These are phyloP conservation scores for Tromatobia lineatoria DNA, from an alignment of 2,888 invertebrate species.

Conservation along the genomic window DNA sequence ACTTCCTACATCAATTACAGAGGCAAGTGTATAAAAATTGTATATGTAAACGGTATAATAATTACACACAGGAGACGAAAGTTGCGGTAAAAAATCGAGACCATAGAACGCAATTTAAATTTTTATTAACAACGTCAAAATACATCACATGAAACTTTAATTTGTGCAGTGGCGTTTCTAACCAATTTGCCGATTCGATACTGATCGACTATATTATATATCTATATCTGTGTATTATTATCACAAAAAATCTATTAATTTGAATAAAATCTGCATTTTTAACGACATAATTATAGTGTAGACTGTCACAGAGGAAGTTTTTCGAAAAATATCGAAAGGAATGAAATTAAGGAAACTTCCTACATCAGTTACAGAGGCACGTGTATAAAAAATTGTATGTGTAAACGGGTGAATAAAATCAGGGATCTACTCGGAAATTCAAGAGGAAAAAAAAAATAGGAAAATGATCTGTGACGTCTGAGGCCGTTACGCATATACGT, in stretches of 20 bases:
- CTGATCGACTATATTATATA: slow-evolving; percentile 1
- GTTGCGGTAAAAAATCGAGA: neutral
- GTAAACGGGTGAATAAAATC: slow-evolving; percentile 17
- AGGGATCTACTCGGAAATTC: neutral
- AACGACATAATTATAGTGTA: slow-evolving; percentile 14
- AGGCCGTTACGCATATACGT: slow-evolving; percentile 56
- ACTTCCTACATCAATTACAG: slow-evolving; percentile 15
- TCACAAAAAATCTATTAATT: slow-evolving; percentile 18
- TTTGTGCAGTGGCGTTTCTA: slow-evolving; percentile 37
- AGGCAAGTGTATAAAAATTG: slow-evolving; percentile 27
- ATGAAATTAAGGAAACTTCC: slow-evolving; percentile 41
- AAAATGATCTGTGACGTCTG: slow-evolving; percentile 32
- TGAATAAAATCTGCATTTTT: slow-evolving; percentile 2
- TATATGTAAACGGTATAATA: slow-evolving; percentile 11
- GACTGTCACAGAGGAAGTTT: slow-evolving; percentile 25
- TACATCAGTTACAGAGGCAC: slow-evolving; percentile 6
- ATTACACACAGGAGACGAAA: neutral
- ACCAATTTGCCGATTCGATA: slow-evolving; percentile 57
- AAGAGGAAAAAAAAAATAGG: slow-evolving; percentile 16
- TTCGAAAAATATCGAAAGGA: slow-evolving; percentile 35
- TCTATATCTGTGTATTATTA: slow-evolving; percentile 13
- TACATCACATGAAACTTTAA: slow-evolving; percentile 42
- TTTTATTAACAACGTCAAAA: slow-evolving; percentile 55
- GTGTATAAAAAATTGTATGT: slow-evolving; percentile 30
- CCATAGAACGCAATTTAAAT: slow-evolving; percentile 9